A percentile compares a stretch with the other conserved stretches of the same genome.
These are phyloP conservation scores for Urosaurus nigricauda DNA, from an alignment of 2,797 vertebrate genomes.

Conservation along the genomic window DNA sequence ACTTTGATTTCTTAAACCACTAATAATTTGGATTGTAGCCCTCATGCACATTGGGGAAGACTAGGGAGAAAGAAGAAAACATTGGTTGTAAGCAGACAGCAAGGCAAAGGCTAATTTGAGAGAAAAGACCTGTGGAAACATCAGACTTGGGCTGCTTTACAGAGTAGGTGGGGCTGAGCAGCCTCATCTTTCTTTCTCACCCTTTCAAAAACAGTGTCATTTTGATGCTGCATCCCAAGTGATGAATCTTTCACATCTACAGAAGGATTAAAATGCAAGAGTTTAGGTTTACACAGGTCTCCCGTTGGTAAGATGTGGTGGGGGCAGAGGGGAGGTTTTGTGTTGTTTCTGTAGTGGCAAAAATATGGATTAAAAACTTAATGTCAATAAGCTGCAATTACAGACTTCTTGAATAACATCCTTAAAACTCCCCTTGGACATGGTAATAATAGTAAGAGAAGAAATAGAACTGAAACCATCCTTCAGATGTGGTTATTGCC, in stretches of 20 bases:
- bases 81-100: neutral
- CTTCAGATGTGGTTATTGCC: neutral
- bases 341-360: constrained; percentile 7
- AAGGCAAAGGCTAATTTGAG: neutral
- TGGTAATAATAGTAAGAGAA: neutral
- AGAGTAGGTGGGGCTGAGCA: neutral
- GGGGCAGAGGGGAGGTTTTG: neutral
- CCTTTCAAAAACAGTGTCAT: constrained; percentile 18
- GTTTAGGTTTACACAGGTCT: constrained; percentile 11
- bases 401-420: constrained; percentile 6
- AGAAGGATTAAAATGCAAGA: neutral
- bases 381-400: neutral
- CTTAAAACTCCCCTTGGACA: neutral
- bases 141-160: neutral
- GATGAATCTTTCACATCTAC: constrained; percentile 27
- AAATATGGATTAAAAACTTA: neutral
- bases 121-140: neutral
- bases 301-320: neutral
- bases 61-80: neutral
- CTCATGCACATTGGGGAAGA: too few species aligned
- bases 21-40: neutral
- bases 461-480: neutral
- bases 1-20: constrained; percentile 14
- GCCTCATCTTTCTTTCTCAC: neutral
- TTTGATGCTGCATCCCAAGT: neutral